These are phyloP conservation scores for Mya arenaria DNA, from an alignment of 1,140 invertebrate genomes.

Conservation along the genomic window DNA sequence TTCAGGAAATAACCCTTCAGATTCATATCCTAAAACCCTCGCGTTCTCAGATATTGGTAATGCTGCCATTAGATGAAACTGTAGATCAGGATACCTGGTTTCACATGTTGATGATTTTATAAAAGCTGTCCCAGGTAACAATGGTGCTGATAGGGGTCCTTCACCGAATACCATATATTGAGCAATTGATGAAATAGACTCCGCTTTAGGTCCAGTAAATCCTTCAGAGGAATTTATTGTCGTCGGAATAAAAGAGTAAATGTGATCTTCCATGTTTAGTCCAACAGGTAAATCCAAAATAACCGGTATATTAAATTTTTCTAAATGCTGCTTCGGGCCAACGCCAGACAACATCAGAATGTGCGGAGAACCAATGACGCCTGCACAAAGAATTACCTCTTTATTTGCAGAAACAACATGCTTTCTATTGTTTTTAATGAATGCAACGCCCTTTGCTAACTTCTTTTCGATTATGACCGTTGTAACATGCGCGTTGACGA, in stretches of 20 bases:
- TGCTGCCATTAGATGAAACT: neutral
- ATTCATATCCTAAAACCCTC: neutral
- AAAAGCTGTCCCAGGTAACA: conserved; percentile 8
- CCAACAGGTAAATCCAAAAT: conserved; percentile 89
- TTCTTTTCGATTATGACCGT: conserved; percentile 48
- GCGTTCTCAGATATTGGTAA: neutral
- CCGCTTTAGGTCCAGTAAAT: conserved; percentile 41
- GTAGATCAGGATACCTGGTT: neutral
- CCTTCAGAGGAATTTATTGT: conserved; percentile 53
- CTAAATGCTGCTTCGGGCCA: conserved; percentile 82
- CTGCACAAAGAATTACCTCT: conserved; percentile 83
- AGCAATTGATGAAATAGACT: conserved; percentile 26
- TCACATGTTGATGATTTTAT: neutral
- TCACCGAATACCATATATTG: conserved; percentile 60
- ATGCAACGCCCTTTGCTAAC: conserved; percentile 68
- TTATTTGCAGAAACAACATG: conserved; percentile 84
- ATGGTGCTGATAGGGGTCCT: conserved; percentile 40
- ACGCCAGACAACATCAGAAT: conserved; percentile 84
- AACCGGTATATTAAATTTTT: conserved; percentile 65
- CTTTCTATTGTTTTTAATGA: conserved; percentile 72
- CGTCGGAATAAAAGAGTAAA: conserved; percentile 52
- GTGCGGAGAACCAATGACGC: conserved; percentile 84
- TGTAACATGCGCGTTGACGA: neutral
- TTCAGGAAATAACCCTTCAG: neutral
- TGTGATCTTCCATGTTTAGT: conserved; percentile 91